Base-by-base conservation (phyloP, 2,888 invertebrate genomes). In the Lasius fuliginosus region DNA sequence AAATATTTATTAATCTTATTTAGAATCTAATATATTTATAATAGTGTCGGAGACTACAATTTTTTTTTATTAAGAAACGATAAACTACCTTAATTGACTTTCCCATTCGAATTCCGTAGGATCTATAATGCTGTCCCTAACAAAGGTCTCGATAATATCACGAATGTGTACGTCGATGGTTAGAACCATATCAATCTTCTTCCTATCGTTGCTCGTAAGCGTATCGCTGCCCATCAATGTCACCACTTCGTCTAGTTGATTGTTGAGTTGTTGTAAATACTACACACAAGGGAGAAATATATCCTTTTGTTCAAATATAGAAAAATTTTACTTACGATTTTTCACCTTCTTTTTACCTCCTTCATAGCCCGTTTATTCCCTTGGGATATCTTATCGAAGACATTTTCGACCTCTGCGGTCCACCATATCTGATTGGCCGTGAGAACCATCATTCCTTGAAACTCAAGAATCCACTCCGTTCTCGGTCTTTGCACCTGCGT, bases 381-480 rank as follows among this genome's bases (percentile, higher is more conserved):
- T 86, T 96, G 96, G 9, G 96, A 95, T 65, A 97, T 96, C 93
- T 96, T 97, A 5, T 94, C 95, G 94, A 99, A 99, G 0, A 98
- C 98, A 93, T 99, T 98, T 93, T 99, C 99, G 0, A 98, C 98
- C 94, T 99, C 99, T 9, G 98, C 98, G 0, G 99, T 99, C 99
- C 99, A 99, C 99, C 99, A 99, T 1, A 99, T 97, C 91, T 98
- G 97, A 95, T 98, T 98, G 0, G 98, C 98, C 0, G 97, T 98
- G 27, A 98, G 95, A 88, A 97, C 97, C 65, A 98, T 97, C 98
- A 98, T 98, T 74, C 99, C 99, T 94, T 98, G 97, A 95, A 98
- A 98, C 90, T 98, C 97, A 93, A 98, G 93, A 96, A 99, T 98
- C 99, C 99, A 99, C 40, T 98, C 97, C 1, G 97, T 97, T 93